Percentiles rank a stretch among this genome's conserved stretches.
Evolutionary conservation across 2,113 vertebrate genomes (phyloP).

Genomic region (Manacus vitellinus): DNA sequence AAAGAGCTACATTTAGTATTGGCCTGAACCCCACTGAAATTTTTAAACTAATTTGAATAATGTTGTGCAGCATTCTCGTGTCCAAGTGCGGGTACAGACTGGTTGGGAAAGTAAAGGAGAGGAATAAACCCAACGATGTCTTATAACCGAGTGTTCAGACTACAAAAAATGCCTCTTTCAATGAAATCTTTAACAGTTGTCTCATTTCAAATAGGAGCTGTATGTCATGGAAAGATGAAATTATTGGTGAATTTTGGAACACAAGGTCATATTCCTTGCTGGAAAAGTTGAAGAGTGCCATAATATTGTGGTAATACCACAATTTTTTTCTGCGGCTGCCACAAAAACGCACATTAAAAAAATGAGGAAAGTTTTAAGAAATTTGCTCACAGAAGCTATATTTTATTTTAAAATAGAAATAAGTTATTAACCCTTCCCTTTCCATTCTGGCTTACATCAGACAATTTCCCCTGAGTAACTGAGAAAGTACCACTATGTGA

Average conservation of each 20-base stretch:
- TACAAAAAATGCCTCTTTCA: not conserved
- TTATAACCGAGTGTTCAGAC: not conserved
- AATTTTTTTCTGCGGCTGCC: not conserved
- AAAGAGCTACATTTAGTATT: not conserved
- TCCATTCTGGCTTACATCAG: not conserved
- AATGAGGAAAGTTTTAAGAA: not conserved
- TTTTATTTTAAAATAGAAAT: not conserved
- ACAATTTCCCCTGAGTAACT: not conserved
- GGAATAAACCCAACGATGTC: not conserved
- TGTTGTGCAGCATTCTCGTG: accelerated
- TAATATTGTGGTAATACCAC: not conserved
- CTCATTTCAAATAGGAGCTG: not conserved
- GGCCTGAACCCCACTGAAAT: not conserved
- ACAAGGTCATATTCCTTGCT: not conserved
- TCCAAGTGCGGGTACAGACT: not conserved
- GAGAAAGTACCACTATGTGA: not conserved
- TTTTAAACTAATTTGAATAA: not conserved
- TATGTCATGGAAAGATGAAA: not conserved
- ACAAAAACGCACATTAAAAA: not conserved
- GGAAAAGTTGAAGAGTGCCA: not conserved
- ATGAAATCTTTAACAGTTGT: not conserved
- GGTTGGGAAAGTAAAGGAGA: not conserved
- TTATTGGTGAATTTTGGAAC: not conserved
- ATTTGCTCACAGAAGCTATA: not conserved
- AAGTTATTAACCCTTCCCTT: not conserved